Conservation (phyloP, 2,797 vertebrate genomes). For the Chelon auratus region DNA sequence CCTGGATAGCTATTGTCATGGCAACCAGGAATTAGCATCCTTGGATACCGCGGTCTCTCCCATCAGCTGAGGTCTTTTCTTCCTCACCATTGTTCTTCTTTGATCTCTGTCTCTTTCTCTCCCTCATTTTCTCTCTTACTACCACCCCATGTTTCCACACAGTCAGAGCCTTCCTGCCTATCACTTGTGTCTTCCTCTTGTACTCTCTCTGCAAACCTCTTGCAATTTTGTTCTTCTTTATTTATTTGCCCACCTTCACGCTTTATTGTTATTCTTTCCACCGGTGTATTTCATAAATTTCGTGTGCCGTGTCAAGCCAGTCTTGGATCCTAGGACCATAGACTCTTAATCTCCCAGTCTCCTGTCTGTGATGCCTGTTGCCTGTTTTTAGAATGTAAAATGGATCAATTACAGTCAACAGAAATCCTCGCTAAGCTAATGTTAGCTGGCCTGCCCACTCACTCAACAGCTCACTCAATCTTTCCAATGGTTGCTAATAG, state of each 20-base stretch:
- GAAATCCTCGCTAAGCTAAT: slow-evolving; percentile 63
- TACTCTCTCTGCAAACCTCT: not conserved
- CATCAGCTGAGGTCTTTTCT: slow-evolving; percentile 41
- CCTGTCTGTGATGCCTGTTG: slow-evolving; percentile 19
- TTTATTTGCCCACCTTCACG: not conserved
- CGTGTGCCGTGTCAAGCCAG: slow-evolving; percentile 14
- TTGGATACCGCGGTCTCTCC: slow-evolving; percentile 45
- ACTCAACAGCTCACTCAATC: slow-evolving; percentile 25
- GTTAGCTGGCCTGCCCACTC: slow-evolving; percentile 58
- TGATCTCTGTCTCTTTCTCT: slow-evolving; percentile 1
- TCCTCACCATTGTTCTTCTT: slow-evolving; percentile 39
- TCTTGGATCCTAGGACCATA: slow-evolving; percentile 28
- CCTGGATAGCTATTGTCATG: slow-evolving; percentile 65
- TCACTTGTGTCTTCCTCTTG: not conserved
- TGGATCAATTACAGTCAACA: slow-evolving; percentile 66
- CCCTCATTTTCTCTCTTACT: not conserved
- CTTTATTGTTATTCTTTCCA: slow-evolving; percentile 29
- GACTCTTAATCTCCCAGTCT: slow-evolving; percentile 15
- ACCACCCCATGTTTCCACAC: slow-evolving; percentile 9
- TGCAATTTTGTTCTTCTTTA: not conserved
- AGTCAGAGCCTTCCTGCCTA: slow-evolving; percentile 2
- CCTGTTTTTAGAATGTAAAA: slow-evolving; percentile 52
- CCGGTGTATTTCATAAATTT: slow-evolving; percentile 3
- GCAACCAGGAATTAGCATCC: slow-evolving; percentile 74
- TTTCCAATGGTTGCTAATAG: slow-evolving; percentile 62